Conservation (phyloP, 2,797 vertebrate genomes). For the Acipenser oxyrinchus region DNA sequence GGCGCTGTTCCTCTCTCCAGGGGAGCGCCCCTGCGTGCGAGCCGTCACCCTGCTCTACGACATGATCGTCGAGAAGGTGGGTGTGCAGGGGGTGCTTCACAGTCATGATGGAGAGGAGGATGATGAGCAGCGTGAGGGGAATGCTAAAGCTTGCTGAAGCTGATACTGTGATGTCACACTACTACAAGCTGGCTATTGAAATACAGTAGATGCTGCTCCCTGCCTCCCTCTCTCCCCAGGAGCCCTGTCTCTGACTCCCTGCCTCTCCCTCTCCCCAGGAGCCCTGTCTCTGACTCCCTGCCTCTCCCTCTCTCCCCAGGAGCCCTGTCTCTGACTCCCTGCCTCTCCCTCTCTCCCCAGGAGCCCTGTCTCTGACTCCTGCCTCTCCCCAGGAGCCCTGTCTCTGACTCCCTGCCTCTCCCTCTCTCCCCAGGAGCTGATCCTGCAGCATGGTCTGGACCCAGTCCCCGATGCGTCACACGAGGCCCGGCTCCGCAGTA, state of each 20-base stretch:
- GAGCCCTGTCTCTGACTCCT: no score
- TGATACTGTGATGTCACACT: not conserved
- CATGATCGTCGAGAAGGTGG: constrained; percentile 81
- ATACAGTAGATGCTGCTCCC: no score
- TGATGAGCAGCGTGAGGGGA: not conserved
- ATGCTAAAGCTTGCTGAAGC: not conserved
- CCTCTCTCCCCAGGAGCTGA: constrained; percentile 50
- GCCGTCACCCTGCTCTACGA: constrained; percentile 81
- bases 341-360: no score
- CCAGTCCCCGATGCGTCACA: constrained; percentile 32
- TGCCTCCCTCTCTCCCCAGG: no score
- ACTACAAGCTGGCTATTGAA: no score
- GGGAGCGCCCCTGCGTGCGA: constrained; percentile 61
- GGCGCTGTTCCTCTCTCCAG: constrained; percentile 64
- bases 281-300: no score
- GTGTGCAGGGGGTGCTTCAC: not conserved
- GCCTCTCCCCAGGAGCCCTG: no score
- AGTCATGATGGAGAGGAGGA: not conserved
- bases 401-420: not conserved
- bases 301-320: no score
- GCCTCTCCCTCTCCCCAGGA: no score
- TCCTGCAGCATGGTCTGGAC: constrained; percentile 46
- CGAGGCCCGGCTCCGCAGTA: constrained; percentile 75
- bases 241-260: no score
- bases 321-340: no score